phyloP scores from a whole-genome alignment of 2,797 vertebrate genomes.

The Falco berigora region DNA sequence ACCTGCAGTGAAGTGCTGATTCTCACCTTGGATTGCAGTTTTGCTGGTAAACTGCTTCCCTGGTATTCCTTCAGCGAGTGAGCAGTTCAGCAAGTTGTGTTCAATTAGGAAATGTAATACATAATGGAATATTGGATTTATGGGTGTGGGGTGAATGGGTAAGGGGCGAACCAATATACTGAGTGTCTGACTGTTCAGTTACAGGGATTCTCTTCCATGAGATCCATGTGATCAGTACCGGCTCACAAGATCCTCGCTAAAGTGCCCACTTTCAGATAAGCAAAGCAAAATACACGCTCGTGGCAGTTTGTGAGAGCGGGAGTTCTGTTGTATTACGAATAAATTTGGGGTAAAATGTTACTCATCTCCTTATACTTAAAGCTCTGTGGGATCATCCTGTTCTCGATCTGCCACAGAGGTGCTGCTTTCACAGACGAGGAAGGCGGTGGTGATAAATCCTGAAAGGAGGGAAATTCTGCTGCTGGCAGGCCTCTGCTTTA shows the following conservation, averaged over 20 bases:
- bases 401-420: not conserved
- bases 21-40: not conserved
- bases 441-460: not conserved
- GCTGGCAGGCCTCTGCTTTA: not conserved
- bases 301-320: not conserved
- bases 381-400: not conserved
- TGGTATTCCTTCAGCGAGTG: not conserved
- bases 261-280: not conserved
- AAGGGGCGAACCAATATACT: not conserved
- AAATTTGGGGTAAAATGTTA: not conserved
- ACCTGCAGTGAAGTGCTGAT: not conserved
- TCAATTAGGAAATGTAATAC: not conserved
- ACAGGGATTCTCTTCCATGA: not conserved
- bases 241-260: not conserved
- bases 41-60: not conserved
- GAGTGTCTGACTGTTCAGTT: not conserved
- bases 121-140: not conserved
- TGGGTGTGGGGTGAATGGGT: not conserved
- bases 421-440: not conserved
- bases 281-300: not conserved
- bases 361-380: not conserved
- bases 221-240: not conserved
- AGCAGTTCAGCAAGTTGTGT: not conserved
- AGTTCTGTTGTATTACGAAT: not conserved
- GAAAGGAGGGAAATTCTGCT: not conserved